These are phyloP conservation scores for Coenonympha glycerion DNA, from an alignment of 2,888 invertebrate genomes.

Conservation along the genomic window DNA sequence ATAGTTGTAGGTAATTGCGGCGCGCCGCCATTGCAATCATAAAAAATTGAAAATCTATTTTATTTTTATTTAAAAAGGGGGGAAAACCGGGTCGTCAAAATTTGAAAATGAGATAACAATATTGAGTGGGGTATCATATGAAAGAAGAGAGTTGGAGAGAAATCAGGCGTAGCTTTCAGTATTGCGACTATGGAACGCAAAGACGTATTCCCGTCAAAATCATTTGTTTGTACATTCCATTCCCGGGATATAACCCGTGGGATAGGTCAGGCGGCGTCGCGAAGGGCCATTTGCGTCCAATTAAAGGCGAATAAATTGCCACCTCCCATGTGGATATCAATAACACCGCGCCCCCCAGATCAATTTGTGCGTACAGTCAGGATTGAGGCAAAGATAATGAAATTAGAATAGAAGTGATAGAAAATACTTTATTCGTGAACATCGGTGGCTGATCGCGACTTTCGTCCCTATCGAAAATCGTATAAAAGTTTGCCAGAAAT, in stretches of 20 bases:
- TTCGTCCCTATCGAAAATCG: too few relatives aligned
- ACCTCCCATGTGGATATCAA: conserved; percentile 59
- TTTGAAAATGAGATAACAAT: too few relatives aligned
- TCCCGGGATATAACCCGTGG: conserved; percentile 8
- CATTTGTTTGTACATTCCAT: background rate
- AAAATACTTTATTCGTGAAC: background rate
- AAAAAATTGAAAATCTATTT: too few relatives aligned
- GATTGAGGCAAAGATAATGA: conserved; percentile 37
- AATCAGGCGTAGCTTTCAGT: too few relatives aligned
- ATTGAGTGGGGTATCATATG: too few relatives aligned
- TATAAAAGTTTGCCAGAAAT: too few relatives aligned
- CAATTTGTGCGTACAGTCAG: conserved; percentile 50
- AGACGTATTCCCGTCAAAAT: background rate
- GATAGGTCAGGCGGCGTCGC: conserved; percentile 19
- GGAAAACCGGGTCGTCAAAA: too few relatives aligned
- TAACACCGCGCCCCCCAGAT: conserved; percentile 47
- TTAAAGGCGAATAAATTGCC: conserved; percentile 55
- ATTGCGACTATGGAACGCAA: too few relatives aligned
- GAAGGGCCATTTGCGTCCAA: conserved; percentile 43
- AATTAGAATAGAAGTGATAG: background rate
- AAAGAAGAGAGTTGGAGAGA: too few relatives aligned
- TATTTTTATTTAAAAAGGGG: too few relatives aligned
- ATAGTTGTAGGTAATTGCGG: too few relatives aligned
- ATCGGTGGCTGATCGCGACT: background rate
- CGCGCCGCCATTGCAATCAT: too few relatives aligned